A percentile compares a stretch with the other conserved stretches of the same genome.
These are phyloP conservation scores for Propithecus deckenii DNA, from an alignment of 2,797 vertebrate genomes.

Conservation along the genomic window DNA sequence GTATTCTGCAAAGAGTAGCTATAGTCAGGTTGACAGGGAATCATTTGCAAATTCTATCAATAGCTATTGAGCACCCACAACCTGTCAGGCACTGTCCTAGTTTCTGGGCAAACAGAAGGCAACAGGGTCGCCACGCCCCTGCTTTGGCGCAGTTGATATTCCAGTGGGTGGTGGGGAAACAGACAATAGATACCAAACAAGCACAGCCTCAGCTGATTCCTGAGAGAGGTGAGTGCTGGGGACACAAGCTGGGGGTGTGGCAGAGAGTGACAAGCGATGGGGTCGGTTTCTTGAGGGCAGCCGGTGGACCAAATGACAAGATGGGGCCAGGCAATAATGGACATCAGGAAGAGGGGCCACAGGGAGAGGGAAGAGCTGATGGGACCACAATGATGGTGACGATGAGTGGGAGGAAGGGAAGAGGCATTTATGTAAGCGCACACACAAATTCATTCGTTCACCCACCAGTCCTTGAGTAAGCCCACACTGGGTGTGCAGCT, in stretches of 20 bases:
- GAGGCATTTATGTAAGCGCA: fast-evolving
- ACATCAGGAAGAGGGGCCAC: fast-evolving
- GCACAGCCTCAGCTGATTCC: neutral
- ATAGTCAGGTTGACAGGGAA: neutral
- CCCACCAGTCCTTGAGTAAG: fast-evolving
- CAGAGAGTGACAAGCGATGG: fast-evolving
- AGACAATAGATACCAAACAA: neutral
- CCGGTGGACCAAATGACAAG: neutral
- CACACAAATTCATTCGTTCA: fast-evolving
- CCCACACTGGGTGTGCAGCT: fast-evolving
- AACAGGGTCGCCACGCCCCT: fast-evolving
- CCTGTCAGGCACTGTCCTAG: too few relatives aligned
- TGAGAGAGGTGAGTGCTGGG: too few relatives aligned
- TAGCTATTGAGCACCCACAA: neutral
- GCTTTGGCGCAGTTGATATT: too few relatives aligned
- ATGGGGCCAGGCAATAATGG: fast-evolving
- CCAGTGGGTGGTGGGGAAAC: fast-evolving
- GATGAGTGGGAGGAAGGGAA: fast-evolving
- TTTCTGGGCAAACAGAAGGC: neutral
- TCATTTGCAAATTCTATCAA: neutral
- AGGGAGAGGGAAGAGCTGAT: neutral
- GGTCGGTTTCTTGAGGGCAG: neutral
- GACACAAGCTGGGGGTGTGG: neutral
- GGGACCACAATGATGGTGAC: fast-evolving
- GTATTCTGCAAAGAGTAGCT: neutral